Conservation (phyloP, 2,797 vertebrate species). For the Siniperca obscura region DNA sequence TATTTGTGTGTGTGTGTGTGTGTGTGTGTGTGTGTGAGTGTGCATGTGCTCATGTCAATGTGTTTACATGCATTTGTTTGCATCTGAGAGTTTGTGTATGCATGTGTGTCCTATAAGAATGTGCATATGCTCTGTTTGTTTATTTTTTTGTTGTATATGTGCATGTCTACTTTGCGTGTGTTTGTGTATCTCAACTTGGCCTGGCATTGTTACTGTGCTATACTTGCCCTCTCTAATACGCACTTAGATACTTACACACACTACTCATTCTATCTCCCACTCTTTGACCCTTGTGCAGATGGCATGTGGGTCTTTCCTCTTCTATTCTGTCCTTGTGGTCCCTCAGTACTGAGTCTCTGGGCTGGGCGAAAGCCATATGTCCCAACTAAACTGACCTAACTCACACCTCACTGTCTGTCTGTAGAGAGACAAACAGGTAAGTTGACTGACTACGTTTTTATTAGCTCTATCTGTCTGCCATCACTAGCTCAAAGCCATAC, state of each 20-base stretch:
- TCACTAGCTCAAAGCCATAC: neutral
- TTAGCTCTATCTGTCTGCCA: conserved; percentile 10
- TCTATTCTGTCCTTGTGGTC: conserved; percentile 66
- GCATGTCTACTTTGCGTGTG: neutral
- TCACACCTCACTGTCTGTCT: conserved; percentile 54
- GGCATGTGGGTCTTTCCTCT: conserved; percentile 65
- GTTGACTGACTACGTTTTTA: neutral
- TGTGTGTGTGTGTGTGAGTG: conserved; percentile 30
- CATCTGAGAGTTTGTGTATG: too few relatives aligned
- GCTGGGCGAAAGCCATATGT: conserved; percentile 69
- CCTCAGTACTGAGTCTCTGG: conserved; percentile 59
- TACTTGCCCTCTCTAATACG: conserved; percentile 42
- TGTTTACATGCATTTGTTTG: neutral
- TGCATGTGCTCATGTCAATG: conserved; percentile 18
- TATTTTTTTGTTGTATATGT: neutral
- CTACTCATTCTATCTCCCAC: conserved; percentile 33
- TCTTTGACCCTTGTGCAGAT: conserved; percentile 76
- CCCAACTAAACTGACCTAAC: conserved; percentile 57
- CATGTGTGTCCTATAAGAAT: neutral
- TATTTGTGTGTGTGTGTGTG: conserved; percentile 33
- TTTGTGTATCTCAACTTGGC: conserved; percentile 57
- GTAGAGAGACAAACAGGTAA: neutral
- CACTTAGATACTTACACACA: conserved; percentile 19
- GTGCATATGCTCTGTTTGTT: conserved; percentile 3
- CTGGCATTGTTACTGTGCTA: conserved; percentile 67